Conservation (phyloP, 2,888 invertebrate genomes). For the Erebia epiphron region DNA sequence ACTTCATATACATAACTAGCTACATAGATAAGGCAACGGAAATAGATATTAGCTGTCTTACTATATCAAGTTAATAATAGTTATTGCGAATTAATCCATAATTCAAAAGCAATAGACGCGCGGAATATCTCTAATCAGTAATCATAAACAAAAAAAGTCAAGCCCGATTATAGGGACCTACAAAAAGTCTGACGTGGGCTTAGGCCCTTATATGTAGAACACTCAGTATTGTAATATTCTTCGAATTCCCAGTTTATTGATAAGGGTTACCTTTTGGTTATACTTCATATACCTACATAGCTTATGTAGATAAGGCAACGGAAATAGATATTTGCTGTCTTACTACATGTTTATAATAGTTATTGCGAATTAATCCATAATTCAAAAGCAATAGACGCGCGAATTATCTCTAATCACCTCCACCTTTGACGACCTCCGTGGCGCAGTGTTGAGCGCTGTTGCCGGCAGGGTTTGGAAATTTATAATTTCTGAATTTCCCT, state of each 20-base stretch:
- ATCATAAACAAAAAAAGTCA: no score
- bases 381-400: slow-evolving; percentile 6
- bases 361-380: background rate
- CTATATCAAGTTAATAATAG: background rate
- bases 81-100: background rate
- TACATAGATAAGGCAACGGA: slow-evolving; percentile 13
- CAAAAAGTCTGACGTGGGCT: no score
- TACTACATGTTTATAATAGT: background rate
- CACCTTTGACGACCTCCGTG: no score
- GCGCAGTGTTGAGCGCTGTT: no score
- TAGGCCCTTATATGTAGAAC: background rate
- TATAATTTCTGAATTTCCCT: no score
- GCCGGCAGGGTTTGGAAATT: no score
- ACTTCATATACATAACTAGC: background rate
- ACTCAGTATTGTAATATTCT: background rate
- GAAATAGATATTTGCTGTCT: slow-evolving; percentile 17
- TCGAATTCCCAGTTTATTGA: background rate
- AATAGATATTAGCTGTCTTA: slow-evolving; percentile 16
- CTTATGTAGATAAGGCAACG: slow-evolving; percentile 13
- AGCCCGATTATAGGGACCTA: no score
- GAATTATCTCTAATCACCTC: background rate
- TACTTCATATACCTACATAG: background rate
- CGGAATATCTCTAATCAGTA: background rate
- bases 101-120: slow-evolving; percentile 4
- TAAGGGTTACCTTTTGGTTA: slow-evolving; percentile 14